Evolutionary conservation across 2,888 invertebrate genomes (phyloP).

Genomic region (Caenorhabditis angaria): DNA sequence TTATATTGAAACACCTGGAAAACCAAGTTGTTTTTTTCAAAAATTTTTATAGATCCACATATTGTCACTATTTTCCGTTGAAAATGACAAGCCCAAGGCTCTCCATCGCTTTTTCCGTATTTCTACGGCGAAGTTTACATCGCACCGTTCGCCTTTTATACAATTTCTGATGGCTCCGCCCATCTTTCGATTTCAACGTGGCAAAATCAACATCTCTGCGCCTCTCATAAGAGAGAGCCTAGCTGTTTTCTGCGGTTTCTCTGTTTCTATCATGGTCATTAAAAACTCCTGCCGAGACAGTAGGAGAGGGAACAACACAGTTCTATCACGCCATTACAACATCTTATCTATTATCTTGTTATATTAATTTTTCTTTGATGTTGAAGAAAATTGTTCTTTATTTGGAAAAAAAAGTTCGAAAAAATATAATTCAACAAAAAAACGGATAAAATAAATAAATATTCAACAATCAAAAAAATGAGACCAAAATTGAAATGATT

Average conservation of each 20-base stretch:
- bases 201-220: conserved; percentile 15
- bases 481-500: conserved; percentile 3
- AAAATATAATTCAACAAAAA: conserved; percentile 13
- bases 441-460: conserved; percentile 13
- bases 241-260: conserved; percentile 20
- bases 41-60: not conserved
- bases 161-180: conserved; percentile 31
- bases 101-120: conserved; percentile 47
- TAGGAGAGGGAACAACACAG: conserved; percentile 3
- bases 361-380: not conserved
- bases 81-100: not conserved
- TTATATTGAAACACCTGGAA: no score
- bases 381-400: not conserved
- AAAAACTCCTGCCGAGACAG: not conserved
- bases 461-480: not conserved
- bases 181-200: conserved; percentile 19
- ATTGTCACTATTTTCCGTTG: not conserved
- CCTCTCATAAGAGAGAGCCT: not conserved
- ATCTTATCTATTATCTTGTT: not conserved
- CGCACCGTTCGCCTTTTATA: conserved; percentile 37
- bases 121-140: conserved; percentile 51
- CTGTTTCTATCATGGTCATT: conserved; percentile 20
- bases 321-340: conserved; percentile 6
- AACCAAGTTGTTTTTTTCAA: not conserved
- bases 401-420: not conserved